Base-by-base conservation (phyloP, 2,113 vertebrate species). In the Labeo catla region DNA sequence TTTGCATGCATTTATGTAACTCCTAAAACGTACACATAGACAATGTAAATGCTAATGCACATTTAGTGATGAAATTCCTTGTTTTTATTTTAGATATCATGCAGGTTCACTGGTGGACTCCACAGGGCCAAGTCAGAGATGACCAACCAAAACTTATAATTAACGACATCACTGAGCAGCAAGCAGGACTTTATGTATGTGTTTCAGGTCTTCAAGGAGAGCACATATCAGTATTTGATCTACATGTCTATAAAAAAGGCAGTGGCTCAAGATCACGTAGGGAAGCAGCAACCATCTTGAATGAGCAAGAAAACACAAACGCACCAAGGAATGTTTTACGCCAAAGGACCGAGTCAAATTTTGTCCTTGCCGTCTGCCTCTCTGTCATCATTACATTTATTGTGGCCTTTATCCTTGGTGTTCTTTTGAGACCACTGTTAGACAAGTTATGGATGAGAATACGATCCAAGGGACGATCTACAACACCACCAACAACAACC, bases 351-450 rank as follows among this genome's bases (percentile, higher is more conserved):
- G 49, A 94, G 28, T 87, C 90, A 52, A 39, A 95, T 16, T 91
- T 97, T 4, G 4, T 79, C 1, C 77, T 97, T 86, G 96, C 96
- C 0, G 89, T 98, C 49, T 95, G 94, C 87, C 93, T 99, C 68
- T 96, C 98, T 0, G 94, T 99, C 88, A 83, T 97, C 66, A 90
- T 97, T 81, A 97, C 97, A 0, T 99, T 98, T 77, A 39, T 96
- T 0, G 87, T 95, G 57, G 96, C 97, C 34, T 99, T 99, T 91
- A 92, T 95, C 57, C 91, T 98, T 61, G 98, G 98, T 47, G 94
- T 94, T 52, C 76, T 97, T 2, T 74, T 93, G 8, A 95, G 97
- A 91, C 98, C 98, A 19, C 94, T 91, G 65, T 66, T 97, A 6
- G 93, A 94, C 23, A 89, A 49, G 6, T 90, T 97, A 34, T 96